Evolutionary conservation across 1,140 invertebrate genomes (phyloP), one percentile per base, ranked within the genome.

Genomic region (Carposina sasakii): DNA sequence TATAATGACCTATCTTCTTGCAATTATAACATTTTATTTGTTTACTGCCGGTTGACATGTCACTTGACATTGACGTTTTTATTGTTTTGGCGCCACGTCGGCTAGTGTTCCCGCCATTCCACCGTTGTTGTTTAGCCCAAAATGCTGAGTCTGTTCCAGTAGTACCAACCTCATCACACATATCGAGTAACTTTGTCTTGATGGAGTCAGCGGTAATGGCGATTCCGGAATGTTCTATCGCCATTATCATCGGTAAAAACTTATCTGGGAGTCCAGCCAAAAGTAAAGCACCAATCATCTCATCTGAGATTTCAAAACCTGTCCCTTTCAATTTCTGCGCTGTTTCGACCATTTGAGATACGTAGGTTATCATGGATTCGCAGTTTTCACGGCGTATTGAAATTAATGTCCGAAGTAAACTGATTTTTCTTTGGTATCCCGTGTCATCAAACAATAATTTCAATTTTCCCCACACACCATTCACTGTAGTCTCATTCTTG

Each of bases 181-280:
- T 39, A 13, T 85, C 69, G 17, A 82, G 31, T 5, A 82, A 54
- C 62, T 81, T 84, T 21, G 66, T 58, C 54, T 81, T 81, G 17
- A 83, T 71, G 4, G 47, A 55, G 42, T 83, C 76, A 9, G 57
- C 60, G 34, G 63, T 68, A 8, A 85, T 72, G 10, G 50, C 57
- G 0, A 61, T 51, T 0, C 54, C 60, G 0, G 48, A 70, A 22
- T 55, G 64, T 34, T 83, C 71, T 16, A 81, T 47, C 1, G 60
- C 70, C 70, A 82, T 83, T 5, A 83, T 83, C 76, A 83, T 83
- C 0, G 78, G 69, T 43, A 67, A 54, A 59, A 72, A 82, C 9
- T 66, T 46, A 10, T 76, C 69, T 1, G 71, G 68, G 43, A 82
- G 50, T 16, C 77, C 75, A 8, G 72, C 61, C 12, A 83, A 60